phyloP scores from a whole-genome alignment of 2,797 vertebrate genomes.

The Heliangelus exortis region DNA sequence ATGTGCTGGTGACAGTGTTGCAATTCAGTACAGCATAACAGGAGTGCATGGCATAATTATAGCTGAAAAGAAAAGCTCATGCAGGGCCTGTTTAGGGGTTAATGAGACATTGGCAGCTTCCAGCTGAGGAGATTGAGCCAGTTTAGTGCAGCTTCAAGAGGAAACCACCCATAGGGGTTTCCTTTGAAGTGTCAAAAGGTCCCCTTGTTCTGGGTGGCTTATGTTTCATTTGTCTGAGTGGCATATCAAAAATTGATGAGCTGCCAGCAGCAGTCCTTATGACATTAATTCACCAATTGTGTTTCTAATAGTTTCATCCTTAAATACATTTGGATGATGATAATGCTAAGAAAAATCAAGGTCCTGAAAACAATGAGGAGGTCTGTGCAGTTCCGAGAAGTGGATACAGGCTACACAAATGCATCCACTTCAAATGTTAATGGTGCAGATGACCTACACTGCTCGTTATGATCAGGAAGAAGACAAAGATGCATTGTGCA shows the following conservation, averaged over 20 bases:
- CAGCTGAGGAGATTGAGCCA: conserved; percentile 91
- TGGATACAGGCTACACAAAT: conserved; percentile 54
- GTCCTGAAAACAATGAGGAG: conserved; percentile 80
- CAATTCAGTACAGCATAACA: conserved; percentile 84
- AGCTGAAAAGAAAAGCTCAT: conserved; percentile 89
- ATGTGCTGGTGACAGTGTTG: conserved; percentile 83
- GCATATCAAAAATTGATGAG: conserved; percentile 99
- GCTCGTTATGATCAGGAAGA: conserved; percentile 62
- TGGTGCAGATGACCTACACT: conserved; percentile 71
- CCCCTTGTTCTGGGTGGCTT: conserved; percentile 99
- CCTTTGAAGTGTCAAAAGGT: conserved; percentile 99
- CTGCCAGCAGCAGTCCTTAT: conserved; percentile 92
- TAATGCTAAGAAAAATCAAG: conserved; percentile 80
- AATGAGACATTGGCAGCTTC: conserved; percentile 99
- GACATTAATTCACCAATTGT: conserved; percentile 98
- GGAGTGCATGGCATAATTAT: conserved; percentile 92
- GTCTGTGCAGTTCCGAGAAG: conserved; percentile 46
- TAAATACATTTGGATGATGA: conserved; percentile 87
- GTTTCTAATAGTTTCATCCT: conserved; percentile 93
- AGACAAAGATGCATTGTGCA: conserved; percentile 73
- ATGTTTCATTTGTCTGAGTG: conserved; percentile 99
- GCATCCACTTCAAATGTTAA: conserved; percentile 73
- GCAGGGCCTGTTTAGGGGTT: conserved; percentile 99
- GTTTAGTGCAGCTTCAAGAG: conserved; percentile 94
- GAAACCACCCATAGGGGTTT: conserved; percentile 98